phyloP scores from a whole-genome alignment of 2,888 invertebrate species.

The Cynaeus angustus region DNA sequence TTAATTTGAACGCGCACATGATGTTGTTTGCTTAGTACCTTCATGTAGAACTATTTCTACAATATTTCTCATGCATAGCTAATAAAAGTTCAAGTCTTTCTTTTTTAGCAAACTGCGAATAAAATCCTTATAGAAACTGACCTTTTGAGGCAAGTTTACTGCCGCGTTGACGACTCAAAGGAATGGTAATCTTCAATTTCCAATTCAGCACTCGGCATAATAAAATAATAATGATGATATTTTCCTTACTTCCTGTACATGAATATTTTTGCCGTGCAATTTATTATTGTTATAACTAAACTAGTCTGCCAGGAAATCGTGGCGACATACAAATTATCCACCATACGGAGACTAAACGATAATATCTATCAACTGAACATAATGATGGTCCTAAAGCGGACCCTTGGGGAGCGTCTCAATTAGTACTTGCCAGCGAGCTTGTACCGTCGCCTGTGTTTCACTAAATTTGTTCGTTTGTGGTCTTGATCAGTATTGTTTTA shows the following conservation, averaged over 20 bases:
- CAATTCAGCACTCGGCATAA: slow-evolving; percentile 6
- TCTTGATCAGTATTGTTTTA: slow-evolving; percentile 26
- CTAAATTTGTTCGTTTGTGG: background rate
- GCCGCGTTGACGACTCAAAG: no score
- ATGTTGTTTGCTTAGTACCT: no score
- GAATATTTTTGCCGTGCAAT: background rate
- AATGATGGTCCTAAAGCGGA: slow-evolving; percentile 20
- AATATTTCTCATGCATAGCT: no score
- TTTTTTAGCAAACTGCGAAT: no score
- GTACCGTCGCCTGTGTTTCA: background rate
- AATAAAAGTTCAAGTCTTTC: no score
- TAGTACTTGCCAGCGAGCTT: background rate
- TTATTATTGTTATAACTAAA: slow-evolving; percentile 4
- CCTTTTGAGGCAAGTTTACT: no score
- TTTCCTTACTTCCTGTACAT: background rate
- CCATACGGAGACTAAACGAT: slow-evolving; percentile 14
- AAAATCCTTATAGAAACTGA: no score
- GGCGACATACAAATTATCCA: slow-evolving; percentile 27
- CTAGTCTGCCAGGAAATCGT: background rate
- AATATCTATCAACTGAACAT: slow-evolving; percentile 16
- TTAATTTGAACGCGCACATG: no score
- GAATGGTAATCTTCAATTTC: slow-evolving; percentile 7
- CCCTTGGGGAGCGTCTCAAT: slow-evolving; percentile 27
- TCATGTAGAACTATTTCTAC: no score
- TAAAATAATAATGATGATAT: slow-evolving; percentile 2